Evolutionary conservation across 2,888 invertebrate genomes (phyloP).

Genomic region (Scaptomyza parva): DNA sequence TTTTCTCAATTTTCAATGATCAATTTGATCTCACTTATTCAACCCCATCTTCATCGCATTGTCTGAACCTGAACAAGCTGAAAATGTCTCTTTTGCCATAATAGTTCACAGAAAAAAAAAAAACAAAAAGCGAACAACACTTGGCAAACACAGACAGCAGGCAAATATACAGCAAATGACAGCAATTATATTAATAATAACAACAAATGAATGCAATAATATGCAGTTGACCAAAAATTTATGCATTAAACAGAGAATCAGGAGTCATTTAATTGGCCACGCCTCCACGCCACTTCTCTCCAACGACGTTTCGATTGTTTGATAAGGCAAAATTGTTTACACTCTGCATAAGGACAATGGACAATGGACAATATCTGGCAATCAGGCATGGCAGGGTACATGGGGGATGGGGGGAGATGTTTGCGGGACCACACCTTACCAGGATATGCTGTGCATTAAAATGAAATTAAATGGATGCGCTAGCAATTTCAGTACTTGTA

Average conservation of each 20-base stretch:
- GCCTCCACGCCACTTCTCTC: constrained; percentile 25
- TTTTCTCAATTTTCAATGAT: too few relatives aligned
- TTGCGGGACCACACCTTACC: constrained; percentile 56
- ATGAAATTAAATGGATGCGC: constrained; percentile 75
- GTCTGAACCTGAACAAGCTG: not conserved
- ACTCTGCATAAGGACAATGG: constrained; percentile 49
- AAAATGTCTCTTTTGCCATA: constrained; percentile 8
- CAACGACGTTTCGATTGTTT: constrained; percentile 49
- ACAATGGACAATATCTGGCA: constrained; percentile 10
- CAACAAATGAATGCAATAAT: constrained; percentile 51
- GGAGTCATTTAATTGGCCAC: constrained; percentile 63
- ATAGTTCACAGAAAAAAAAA: too few relatives aligned
- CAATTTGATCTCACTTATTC: too few relatives aligned
- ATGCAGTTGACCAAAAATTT: constrained; percentile 55
- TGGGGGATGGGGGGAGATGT: too few relatives aligned
- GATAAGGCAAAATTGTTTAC: constrained; percentile 69
- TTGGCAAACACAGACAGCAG: constrained; percentile 65
- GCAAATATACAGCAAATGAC: constrained; percentile 54
- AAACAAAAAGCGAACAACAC: constrained; percentile 51
- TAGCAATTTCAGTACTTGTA: constrained; percentile 40
- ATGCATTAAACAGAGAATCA: constrained; percentile 58
- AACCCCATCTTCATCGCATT: too few relatives aligned
- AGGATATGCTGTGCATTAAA: constrained; percentile 69
- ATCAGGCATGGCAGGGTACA: not conserved
- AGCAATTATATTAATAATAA: constrained; percentile 37